Conservation (phyloP, 1,140 invertebrate species). For the Leucophenga varia region DNA sequence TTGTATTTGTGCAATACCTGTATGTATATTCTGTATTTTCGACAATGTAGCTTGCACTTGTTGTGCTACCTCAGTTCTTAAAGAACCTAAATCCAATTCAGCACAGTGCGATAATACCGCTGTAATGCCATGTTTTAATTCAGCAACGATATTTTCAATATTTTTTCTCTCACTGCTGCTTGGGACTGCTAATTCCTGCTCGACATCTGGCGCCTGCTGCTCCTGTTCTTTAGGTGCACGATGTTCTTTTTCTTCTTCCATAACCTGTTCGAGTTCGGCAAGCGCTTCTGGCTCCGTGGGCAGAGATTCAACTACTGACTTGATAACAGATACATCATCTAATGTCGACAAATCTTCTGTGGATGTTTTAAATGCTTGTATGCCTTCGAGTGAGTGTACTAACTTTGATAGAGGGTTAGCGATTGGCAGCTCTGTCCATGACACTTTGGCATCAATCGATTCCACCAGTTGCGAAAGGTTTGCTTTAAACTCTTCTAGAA, state of each 20-base stretch:
- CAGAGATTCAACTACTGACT: conserved; percentile 59
- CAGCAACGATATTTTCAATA: conserved; percentile 21
- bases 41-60: conserved; percentile 40
- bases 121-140: conserved; percentile 42
- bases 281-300: conserved; percentile 24
- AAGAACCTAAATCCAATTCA: conserved; percentile 27
- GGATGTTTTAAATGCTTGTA: conserved; percentile 18
- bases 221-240: background rate
- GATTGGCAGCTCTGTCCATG: conserved; percentile 18
- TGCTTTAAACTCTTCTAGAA: conserved; percentile 26
- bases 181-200: background rate
- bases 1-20: conserved; percentile 33
- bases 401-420: conserved; percentile 28
- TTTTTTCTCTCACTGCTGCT: conserved; percentile 9
- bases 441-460: conserved; percentile 17
- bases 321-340: conserved; percentile 62
- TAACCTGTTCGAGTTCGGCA: background rate
- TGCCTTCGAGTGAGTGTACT: conserved; percentile 26
- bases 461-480: conserved; percentile 29
- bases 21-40: conserved; percentile 38
- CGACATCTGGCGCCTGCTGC: background rate
- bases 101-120: conserved; percentile 35
- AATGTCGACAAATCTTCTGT: conserved; percentile 56
- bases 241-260: background rate
- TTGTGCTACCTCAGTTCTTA: conserved; percentile 19